Percentiles rank a stretch among this genome's conserved stretches.
Evolutionary conservation across 2,113 vertebrate genomes (phyloP).

Genomic region (Urocynchramus pylzowi): DNA sequence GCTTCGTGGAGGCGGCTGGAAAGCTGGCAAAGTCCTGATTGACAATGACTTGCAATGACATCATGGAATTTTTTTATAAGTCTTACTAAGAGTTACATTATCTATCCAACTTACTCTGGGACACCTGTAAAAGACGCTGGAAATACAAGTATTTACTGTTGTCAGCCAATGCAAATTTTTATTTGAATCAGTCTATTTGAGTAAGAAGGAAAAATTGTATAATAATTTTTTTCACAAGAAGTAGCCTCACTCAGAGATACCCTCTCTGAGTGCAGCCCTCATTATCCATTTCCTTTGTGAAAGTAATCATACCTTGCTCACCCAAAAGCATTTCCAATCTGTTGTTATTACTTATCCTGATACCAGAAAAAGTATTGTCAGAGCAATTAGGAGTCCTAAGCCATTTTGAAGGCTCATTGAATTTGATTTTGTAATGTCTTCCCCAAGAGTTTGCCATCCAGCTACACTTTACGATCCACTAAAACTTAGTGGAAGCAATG

Average conservation of each 20-base stretch:
- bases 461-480: background rate
- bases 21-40: background rate
- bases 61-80: background rate
- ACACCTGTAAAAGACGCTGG: background rate
- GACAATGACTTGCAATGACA: background rate
- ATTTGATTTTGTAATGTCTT: background rate
- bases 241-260: background rate
- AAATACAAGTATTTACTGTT: background rate
- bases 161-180: background rate
- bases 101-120: background rate
- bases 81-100: background rate
- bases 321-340: conserved; percentile 5
- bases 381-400: background rate
- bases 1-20: background rate
- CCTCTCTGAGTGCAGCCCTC: background rate
- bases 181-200: background rate
- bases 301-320: background rate
- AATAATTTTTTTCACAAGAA: background rate
- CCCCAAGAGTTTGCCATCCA: background rate
- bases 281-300: background rate
- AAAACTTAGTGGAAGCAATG: background rate
- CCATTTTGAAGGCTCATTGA: background rate
- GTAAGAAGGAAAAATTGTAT: background rate
- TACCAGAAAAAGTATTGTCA: background rate
- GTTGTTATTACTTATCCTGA: background rate